These are phyloP conservation scores for Drosophila nr. medialis DNA, from an alignment of 2,888 invertebrate genomes.

Conservation along the genomic window DNA sequence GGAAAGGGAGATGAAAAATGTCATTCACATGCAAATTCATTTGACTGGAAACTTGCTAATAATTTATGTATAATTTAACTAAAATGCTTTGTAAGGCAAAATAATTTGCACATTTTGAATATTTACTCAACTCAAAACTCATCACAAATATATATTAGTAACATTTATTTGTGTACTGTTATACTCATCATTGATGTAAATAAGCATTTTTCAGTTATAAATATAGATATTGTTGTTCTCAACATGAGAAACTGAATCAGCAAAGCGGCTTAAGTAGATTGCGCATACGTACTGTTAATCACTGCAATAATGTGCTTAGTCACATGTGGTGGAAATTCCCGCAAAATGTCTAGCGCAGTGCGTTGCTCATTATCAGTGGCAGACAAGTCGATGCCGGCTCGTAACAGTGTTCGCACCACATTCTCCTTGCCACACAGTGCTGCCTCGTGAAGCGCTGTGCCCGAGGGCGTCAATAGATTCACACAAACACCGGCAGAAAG, in stretches of 20 bases:
- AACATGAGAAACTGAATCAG: background rate
- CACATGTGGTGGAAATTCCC: conserved; percentile 94
- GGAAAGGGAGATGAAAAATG: background rate
- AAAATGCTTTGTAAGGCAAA: background rate
- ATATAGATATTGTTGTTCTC: background rate
- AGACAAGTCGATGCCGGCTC: conserved; percentile 92
- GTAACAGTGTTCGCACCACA: conserved; percentile 92
- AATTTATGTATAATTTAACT: background rate
- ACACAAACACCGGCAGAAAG: conserved; percentile 94
- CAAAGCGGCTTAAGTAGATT: background rate
- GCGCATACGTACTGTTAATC: conserved; percentile 89
- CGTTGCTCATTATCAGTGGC: conserved; percentile 92
- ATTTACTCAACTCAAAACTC: background rate
- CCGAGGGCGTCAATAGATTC: conserved; percentile 93
- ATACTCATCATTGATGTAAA: background rate
- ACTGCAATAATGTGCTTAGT: conserved; percentile 94
- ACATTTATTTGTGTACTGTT: background rate
- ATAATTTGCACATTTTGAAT: background rate
- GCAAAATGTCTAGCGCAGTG: conserved; percentile 94
- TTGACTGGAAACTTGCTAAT: background rate
- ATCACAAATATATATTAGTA: background rate
- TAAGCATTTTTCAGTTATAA: background rate
- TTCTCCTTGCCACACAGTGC: conserved; percentile 95
- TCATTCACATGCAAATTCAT: background rate
- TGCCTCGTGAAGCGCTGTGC: conserved; percentile 97